phyloP scores from a whole-genome alignment of 2,888 invertebrate species.

The Chrysolina oricalcia region DNA sequence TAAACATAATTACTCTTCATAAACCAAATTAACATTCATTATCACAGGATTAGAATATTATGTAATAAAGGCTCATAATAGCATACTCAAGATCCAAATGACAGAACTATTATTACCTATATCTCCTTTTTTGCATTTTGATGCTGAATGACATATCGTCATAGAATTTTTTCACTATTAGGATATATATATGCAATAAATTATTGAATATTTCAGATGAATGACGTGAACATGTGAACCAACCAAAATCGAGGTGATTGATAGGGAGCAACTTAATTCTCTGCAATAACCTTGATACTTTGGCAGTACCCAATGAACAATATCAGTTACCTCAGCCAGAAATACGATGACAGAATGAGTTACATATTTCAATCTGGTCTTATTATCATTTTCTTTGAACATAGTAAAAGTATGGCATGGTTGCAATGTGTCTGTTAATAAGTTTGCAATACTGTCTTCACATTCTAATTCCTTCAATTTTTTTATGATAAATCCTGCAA shows the following conservation, averaged over 20 bases:
- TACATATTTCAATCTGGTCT: neutral
- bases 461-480: neutral
- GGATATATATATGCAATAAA: neutral
- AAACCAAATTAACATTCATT: too few relatives aligned
- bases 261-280: neutral
- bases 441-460: neutral
- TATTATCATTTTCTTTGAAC: constrained; percentile 7
- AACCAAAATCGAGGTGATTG: neutral
- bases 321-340: neutral
- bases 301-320: neutral
- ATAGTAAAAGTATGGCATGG: neutral
- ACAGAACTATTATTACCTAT: too few relatives aligned
- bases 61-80: too few relatives aligned
- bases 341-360: neutral
- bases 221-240: neutral
- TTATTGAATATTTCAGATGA: neutral
- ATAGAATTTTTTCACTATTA: neutral
- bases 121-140: too few relatives aligned
- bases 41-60: too few relatives aligned
- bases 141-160: too few relatives aligned
- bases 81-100: too few relatives aligned
- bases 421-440: neutral
- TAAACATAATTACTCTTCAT: too few relatives aligned
- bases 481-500: neutral
- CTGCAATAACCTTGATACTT: neutral